Conservation (phyloP, 2,797 vertebrate species). For the Sebastes oblongus region DNA sequence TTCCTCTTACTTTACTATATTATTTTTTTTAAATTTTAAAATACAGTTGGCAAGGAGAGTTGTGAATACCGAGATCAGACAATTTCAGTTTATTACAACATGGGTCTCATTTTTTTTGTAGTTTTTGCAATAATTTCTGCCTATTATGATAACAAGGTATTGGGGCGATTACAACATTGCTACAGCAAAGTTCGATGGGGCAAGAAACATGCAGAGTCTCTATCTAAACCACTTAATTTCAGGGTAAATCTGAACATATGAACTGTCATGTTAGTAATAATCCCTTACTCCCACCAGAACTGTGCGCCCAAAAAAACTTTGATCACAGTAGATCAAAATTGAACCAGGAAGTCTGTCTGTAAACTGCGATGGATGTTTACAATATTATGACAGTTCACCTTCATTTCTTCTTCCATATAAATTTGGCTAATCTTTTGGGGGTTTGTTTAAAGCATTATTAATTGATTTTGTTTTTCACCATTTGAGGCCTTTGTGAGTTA, state of each 20-base stretch:
- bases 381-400: background rate
- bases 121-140: background rate
- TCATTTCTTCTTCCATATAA: background rate
- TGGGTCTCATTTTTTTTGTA: background rate
- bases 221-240: background rate
- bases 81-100: background rate
- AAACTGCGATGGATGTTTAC: background rate
- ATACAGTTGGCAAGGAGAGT: background rate
- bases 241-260: background rate
- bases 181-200: background rate
- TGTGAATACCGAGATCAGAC: background rate
- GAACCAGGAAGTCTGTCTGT: background rate
- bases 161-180: background rate
- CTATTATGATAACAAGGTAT: background rate
- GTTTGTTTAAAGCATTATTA: background rate
- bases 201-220: background rate
- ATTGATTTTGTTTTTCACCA: background rate
- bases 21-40: background rate
- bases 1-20: background rate
- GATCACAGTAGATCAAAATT: background rate
- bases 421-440: background rate
- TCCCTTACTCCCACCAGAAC: background rate
- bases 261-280: background rate
- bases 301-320: background rate
- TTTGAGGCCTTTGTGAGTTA: background rate